Evolutionary conservation across 2,113 vertebrate genomes (phyloP).

Genomic region (Platanista minor): DNA sequence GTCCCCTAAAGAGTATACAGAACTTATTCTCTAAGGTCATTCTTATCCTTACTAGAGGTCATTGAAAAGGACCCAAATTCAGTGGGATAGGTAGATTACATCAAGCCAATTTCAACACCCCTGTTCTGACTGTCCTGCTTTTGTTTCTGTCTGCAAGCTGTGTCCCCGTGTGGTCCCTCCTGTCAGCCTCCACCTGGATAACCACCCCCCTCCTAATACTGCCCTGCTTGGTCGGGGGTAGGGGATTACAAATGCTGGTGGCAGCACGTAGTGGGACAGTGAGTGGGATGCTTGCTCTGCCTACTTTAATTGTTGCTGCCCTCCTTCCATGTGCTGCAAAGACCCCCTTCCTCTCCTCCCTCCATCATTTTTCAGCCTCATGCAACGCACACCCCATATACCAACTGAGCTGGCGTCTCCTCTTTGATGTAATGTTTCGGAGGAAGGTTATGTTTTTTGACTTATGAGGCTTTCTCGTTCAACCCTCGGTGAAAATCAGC

Average conservation of each 20-base stretch:
- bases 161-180: neutral
- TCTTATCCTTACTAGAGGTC: neutral
- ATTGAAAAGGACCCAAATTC: neutral
- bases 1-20: neutral
- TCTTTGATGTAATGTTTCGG: neutral
- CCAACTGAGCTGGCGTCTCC: neutral
- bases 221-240: neutral
- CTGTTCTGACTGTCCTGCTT: neutral
- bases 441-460: neutral
- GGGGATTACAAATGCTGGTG: neutral
- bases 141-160: neutral
- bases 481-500: slow-evolving; percentile 43
- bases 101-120: neutral
- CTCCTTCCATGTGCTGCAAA: neutral
- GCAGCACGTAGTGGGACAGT: neutral
- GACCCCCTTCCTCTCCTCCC: neutral
- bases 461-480: slow-evolving; percentile 20
- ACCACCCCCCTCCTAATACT: neutral
- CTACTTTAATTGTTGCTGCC: neutral
- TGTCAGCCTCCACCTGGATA: neutral
- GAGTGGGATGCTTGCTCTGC: neutral
- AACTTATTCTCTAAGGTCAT: neutral
- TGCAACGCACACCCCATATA: neutral
- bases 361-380: neutral
- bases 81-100: neutral